A percentile compares a stretch with the other conserved stretches of the same genome.
Conservation (phyloP, 2,888 invertebrate genomes). For the Xestoiulus laeticollis region DNA sequence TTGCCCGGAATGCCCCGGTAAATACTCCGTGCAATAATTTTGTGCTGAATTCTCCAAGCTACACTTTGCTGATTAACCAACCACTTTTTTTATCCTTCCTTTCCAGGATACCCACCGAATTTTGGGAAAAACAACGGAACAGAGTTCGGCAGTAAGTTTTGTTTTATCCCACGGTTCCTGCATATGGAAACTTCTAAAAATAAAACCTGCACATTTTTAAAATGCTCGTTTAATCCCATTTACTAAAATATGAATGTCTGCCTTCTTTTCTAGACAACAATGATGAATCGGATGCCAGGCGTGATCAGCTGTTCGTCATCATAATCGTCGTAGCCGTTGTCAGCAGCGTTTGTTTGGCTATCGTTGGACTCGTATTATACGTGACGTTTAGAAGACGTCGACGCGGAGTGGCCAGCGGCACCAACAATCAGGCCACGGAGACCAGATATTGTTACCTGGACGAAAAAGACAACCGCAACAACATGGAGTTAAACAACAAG, state of each 20-base stretch:
- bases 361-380: neutral
- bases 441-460: neutral
- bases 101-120: neutral
- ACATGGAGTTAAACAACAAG: conserved; percentile 21
- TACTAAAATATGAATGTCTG: no score
- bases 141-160: neutral
- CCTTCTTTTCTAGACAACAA: neutral
- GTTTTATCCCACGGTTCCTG: no score
- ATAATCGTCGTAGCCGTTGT: neutral
- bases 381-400: neutral
- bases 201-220: no score
- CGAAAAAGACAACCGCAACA: conserved; percentile 3
- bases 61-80: neutral
- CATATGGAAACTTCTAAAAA: no score
- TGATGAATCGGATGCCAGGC: neutral
- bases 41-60: neutral
- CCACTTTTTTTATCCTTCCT: neutral
- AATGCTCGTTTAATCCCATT: no score
- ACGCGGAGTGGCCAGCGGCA: neutral
- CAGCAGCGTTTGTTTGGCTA: neutral
- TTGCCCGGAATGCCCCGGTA: conserved; percentile 58
- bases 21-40: neutral
- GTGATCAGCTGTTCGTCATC: neutral
- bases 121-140: conserved; percentile 43
- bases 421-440: neutral